Percentiles rank a stretch among this genome's conserved stretches.
phyloP scores from a whole-genome alignment of 2,888 invertebrate species.

The Xanthia togata region DNA sequence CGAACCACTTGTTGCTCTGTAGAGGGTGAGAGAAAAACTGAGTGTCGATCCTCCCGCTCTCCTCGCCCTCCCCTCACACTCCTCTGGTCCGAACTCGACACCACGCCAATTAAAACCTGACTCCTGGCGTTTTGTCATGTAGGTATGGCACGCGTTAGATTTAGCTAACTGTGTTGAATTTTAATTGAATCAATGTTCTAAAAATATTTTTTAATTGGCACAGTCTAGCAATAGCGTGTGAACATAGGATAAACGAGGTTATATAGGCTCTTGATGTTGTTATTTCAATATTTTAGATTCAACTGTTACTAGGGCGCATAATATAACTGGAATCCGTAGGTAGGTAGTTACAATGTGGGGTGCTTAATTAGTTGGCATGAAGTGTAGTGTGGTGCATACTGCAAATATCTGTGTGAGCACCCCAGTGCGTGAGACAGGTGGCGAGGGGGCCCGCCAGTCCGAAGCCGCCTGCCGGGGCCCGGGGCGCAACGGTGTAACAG shows the following conservation, averaged over 20 bases:
- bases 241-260: conserved; percentile 32
- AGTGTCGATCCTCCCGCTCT: conserved; percentile 67
- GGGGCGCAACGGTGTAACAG: conserved; percentile 79
- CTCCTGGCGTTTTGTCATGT: conserved; percentile 81
- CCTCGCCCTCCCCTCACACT: conserved; percentile 55
- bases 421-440: conserved; percentile 77
- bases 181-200: conserved; percentile 74
- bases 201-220: conserved; percentile 72
- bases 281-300: conserved; percentile 29
- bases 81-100: conserved; percentile 75
- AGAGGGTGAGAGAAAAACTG: conserved; percentile 85
- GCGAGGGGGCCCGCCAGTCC: conserved; percentile 69
- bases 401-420: conserved; percentile 64
- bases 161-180: conserved; percentile 72
- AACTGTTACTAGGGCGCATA: conserved; percentile 21
- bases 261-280: conserved; percentile 24
- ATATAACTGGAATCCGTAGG: conserved; percentile 26
- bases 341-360: conserved; percentile 42
- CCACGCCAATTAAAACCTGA: conserved; percentile 86
- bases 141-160: conserved; percentile 72
- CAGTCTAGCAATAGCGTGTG: conserved; percentile 45
- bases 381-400: conserved; percentile 56
- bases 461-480: conserved; percentile 48
- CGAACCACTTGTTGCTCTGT: conserved; percentile 83
- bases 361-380: conserved; percentile 62